phyloP scores from a whole-genome alignment of 2,888 invertebrate species.

The Chironomus tentans region DNA sequence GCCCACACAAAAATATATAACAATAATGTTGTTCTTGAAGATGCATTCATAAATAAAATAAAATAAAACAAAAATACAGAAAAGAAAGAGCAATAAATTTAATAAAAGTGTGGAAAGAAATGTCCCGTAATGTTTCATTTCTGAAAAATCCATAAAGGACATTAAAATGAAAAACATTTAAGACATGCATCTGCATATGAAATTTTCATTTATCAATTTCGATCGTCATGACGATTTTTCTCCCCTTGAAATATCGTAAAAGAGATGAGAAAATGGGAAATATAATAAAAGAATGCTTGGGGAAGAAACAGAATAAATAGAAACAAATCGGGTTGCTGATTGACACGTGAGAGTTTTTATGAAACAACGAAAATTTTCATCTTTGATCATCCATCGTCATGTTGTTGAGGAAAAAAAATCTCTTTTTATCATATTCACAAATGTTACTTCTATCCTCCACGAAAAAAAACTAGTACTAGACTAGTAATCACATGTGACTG shows the following conservation, averaged over 20 bases:
- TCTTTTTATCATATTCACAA: background rate
- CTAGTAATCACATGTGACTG: too few relatives aligned
- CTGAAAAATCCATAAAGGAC: background rate
- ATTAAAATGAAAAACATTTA: background rate
- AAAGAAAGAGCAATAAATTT: constrained; percentile 5
- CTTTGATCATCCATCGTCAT: background rate
- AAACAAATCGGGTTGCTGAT: background rate
- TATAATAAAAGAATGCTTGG: background rate
- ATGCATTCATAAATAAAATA: background rate
- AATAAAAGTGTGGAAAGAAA: constrained; percentile 18
- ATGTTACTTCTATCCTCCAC: too few relatives aligned
- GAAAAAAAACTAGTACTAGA: too few relatives aligned
- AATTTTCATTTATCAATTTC: constrained; percentile 13
- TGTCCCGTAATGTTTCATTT: constrained; percentile 5
- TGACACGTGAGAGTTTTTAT: background rate
- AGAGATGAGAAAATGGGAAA: background rate
- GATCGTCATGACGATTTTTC: background rate
- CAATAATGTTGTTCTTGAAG: too few relatives aligned
- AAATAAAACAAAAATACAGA: too few relatives aligned
- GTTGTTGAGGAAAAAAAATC: background rate
- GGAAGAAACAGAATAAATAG: background rate
- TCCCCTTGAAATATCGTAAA: background rate
- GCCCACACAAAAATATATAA: background rate
- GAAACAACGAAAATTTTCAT: background rate
- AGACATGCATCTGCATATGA: background rate